These are phyloP conservation scores for Acipenser transmontanus DNA, from an alignment of 2,797 vertebrate species.

Conservation along the genomic window DNA sequence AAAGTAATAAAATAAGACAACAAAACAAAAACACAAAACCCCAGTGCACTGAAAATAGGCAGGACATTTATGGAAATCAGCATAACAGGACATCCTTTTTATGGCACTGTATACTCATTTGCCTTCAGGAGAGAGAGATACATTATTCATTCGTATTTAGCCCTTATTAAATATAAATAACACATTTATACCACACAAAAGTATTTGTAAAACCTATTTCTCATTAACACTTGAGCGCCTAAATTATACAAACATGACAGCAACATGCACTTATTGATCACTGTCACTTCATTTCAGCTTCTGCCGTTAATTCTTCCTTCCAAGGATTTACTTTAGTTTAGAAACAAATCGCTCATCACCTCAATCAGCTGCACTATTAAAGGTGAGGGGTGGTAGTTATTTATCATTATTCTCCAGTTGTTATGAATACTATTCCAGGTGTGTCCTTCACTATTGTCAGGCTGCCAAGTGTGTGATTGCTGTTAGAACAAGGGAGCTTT, in stretches of 20 bases:
- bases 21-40: too few species aligned
- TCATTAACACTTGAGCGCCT: neutral
- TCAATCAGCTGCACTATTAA: neutral
- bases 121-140: too few species aligned
- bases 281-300: neutral
- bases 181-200: too few species aligned
- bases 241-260: neutral
- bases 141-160: too few species aligned
- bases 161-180: too few species aligned
- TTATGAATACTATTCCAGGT: neutral
- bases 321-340: too few species aligned
- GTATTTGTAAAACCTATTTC: too few species aligned
- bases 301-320: neutral
- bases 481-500: neutral
- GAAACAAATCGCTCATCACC: neutral
- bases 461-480: conserved; percentile 3
- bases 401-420: conserved; percentile 4
- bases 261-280: neutral
- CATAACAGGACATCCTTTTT: too few species aligned
- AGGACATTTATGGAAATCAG: too few species aligned
- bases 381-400: neutral
- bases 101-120: too few species aligned
- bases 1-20: too few species aligned
- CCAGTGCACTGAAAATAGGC: too few species aligned
- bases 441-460: neutral